Base-by-base conservation (phyloP, 2,797 vertebrate genomes). In the Graptemys geographica region DNA sequence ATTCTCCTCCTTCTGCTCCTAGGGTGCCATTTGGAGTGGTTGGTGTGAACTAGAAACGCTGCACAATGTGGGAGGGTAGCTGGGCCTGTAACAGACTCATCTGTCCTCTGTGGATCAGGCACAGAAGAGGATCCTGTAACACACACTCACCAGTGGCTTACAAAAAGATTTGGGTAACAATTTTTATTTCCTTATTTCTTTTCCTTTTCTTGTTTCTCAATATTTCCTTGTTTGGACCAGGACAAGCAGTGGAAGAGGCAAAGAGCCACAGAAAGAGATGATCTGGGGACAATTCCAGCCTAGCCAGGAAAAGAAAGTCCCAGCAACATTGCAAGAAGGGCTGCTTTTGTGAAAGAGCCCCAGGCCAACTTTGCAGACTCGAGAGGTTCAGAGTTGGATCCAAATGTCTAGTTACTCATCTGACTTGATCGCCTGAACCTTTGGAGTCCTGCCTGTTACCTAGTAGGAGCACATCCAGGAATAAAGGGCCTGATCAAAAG, bases 21-120 rank as follows among this genome's bases (percentile, higher is more conserved):
- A 33, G 7, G 28, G 27, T 31, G 18, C 31, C 1, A 0, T 44
- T 11, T 81, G 44, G 15, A 85, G n/a, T 6, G 57, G 28, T 3
- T 62, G 57, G 28, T 33, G 28, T 62, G 28, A 62, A 62, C 27
- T 33, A 62, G 57, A 31, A 33, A 31, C 10, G 5, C 16, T 52
- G 37, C 72, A 65, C 3, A 0, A 47, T 27, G 0, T 5, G 23
- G 21, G 59, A 85, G 52, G 25, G 28, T 62, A 33, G 57, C 56
- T 33, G 57, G 3, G 57, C 57, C 52, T 33, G 2, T 5, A 11
- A 37, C 78, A 78, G 53, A 27, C 0, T 5, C 1, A 55, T 8
- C 44, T 12, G 15, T 57, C 25, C 25, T 57, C 56, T 5, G 25
- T 27, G 25, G 56, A 57, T 62, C 6, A 7, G 57, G 57, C 57